Conservation (phyloP, 1,140 invertebrate species). For the Proales similis region DNA sequence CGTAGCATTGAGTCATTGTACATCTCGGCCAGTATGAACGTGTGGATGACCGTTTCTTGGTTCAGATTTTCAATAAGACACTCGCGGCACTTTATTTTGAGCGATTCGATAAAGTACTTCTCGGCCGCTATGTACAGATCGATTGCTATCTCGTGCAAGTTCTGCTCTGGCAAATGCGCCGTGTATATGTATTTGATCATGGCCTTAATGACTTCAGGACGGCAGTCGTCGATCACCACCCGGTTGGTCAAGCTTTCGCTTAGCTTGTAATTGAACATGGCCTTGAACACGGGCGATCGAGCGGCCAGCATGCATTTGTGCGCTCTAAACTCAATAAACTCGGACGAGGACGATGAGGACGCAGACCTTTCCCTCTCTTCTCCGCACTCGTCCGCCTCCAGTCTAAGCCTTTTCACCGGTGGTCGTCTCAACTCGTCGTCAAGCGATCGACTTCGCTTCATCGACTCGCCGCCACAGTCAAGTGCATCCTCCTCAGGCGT, state of each 20-base stretch:
- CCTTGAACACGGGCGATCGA: constrained; percentile 47
- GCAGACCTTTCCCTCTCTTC: too few relatives aligned
- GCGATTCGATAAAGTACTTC: constrained; percentile 36
- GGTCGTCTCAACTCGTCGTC: too few relatives aligned
- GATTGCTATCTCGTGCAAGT: not conserved
- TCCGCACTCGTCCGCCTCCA: too few relatives aligned
- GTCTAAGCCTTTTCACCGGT: too few relatives aligned
- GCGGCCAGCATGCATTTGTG: constrained; percentile 46
- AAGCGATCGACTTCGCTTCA: too few relatives aligned
- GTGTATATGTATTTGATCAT: constrained; percentile 37
- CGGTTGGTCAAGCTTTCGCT: constrained; percentile 37
- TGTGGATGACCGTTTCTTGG: constrained; percentile 12
- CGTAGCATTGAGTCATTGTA: constrained; percentile 36
- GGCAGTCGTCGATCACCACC: constrained; percentile 38
- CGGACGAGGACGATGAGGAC: too few relatives aligned
- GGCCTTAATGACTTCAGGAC: constrained; percentile 28
- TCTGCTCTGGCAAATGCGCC: constrained; percentile 28
- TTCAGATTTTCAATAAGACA: constrained; percentile 11
- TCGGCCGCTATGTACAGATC: constrained; percentile 37
- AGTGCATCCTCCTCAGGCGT: not conserved
- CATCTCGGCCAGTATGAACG: constrained; percentile 28
- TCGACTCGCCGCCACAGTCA: too few relatives aligned
- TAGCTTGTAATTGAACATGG: constrained; percentile 45
- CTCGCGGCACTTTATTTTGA: constrained; percentile 35
- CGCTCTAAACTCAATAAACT: constrained; percentile 41